Percentiles rank a stretch among this genome's conserved stretches.
phyloP scores from a whole-genome alignment of 2,888 invertebrate genomes.

The Pseudococcus jackbeardsleyi region DNA sequence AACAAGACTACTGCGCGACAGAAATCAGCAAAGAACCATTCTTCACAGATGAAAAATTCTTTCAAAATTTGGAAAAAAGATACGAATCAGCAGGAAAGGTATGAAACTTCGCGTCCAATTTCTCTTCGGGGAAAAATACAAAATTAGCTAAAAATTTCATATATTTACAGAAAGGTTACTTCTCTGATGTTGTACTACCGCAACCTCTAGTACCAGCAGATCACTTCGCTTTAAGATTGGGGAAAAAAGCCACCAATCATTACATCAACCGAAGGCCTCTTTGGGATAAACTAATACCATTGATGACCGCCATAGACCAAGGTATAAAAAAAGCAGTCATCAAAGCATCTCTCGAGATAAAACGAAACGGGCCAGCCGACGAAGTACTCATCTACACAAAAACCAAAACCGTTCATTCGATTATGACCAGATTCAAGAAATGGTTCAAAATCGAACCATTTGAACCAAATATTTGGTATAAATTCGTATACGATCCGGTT shows the following conservation, averaged over 20 bases:
- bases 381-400: not conserved
- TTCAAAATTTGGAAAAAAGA: not conserved
- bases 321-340: not conserved
- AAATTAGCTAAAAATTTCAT: not conserved
- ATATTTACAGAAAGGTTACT: not conserved
- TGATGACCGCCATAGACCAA: not conserved
- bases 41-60: not conserved
- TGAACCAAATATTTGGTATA: not conserved
- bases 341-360: not conserved
- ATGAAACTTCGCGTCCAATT: not conserved
- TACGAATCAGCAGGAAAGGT: not conserved
- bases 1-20: not conserved
- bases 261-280: not conserved
- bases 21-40: not conserved
- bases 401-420: not conserved
- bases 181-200: not conserved
- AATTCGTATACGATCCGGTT: not conserved
- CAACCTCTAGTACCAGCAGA: not conserved
- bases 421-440: not conserved
- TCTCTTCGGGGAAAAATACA: not conserved
- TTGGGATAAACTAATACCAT: not conserved
- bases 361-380: not conserved
- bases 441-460: not conserved
- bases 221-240: not conserved
- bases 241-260: not conserved